Evolutionary conservation across 2,113 vertebrate species (phyloP).

Genomic region (Rhabdornis inornatus): DNA sequence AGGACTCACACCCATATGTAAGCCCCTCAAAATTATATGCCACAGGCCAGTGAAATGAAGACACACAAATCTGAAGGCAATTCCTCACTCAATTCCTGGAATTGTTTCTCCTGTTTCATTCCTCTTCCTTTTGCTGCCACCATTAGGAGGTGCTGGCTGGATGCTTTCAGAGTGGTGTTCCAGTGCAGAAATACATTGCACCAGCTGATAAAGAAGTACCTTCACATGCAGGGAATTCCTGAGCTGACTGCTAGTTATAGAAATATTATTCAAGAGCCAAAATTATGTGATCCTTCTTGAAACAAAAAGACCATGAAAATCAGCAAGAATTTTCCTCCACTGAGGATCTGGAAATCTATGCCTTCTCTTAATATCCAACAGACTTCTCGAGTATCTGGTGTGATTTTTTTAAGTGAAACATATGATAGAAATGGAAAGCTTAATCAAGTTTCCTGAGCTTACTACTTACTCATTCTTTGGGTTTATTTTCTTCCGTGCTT

Average conservation of each 20-base stretch:
- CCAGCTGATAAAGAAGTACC: background rate
- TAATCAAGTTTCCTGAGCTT: slow-evolving; percentile 14
- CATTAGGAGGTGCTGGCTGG: slow-evolving; percentile 10
- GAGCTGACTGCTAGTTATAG: background rate
- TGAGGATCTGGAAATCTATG: slow-evolving; percentile 14
- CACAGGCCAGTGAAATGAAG: background rate
- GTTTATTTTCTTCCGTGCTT: background rate
- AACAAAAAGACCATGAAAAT: slow-evolving; percentile 36
- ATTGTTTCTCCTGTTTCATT: background rate
- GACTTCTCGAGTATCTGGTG: background rate
- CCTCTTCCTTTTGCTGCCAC: background rate
- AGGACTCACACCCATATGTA: background rate
- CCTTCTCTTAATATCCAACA: slow-evolving; percentile 29
- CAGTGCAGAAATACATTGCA: background rate
- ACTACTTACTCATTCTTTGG: slow-evolving; percentile 35
- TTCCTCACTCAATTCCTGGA: background rate
- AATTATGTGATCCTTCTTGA: slow-evolving; percentile 29
- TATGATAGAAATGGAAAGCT: slow-evolving; percentile 36
- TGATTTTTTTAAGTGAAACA: slow-evolving; percentile 24
- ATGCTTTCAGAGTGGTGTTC: background rate
- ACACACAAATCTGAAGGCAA: background rate
- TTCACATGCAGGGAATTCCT: slow-evolving; percentile 18
- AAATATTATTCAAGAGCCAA: slow-evolving; percentile 34
- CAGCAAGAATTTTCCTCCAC: background rate
- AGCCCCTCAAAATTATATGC: background rate